Evolutionary conservation across 35 echinoderm and acorn worm genomes (phyloP).

Genomic region (Stichopus chloronotus): DNA sequence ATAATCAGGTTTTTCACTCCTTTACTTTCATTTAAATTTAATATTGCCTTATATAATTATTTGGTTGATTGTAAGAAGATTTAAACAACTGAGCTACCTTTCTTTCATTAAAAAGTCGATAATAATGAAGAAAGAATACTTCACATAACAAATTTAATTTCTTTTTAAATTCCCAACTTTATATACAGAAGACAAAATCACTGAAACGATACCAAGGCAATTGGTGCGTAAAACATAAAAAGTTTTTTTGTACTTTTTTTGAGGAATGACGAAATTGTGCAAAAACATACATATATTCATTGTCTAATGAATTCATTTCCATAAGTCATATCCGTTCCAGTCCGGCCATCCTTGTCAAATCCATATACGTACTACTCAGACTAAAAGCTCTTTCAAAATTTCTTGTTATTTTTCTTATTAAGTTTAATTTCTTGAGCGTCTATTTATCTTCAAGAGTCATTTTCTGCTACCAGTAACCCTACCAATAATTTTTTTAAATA

Average conservation of each 20-base stretch:
- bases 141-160: too few species aligned
- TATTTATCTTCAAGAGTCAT: too few species aligned
- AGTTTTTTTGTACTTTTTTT: neutral
- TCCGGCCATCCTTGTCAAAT: neutral
- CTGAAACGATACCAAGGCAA: constrained; percentile 11
- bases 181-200: neutral
- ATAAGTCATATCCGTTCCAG: neutral
- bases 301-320: neutral
- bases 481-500: too few species aligned
- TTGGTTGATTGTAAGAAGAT: too few species aligned
- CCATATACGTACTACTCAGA: neutral
- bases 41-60: too few species aligned
- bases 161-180: neutral
- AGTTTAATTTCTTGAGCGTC: too few species aligned
- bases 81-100: too few species aligned
- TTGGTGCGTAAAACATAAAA: constrained; percentile 24
- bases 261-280: constrained; percentile 41
- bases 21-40: too few species aligned
- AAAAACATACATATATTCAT: neutral
- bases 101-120: too few species aligned
- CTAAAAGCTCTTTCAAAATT: neutral
- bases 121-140: too few species aligned
- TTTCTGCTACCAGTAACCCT: too few species aligned
- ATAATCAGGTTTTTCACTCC: too few species aligned
- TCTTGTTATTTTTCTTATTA: neutral